phyloP scores from a whole-genome alignment of 2,113 vertebrate species.

The Fregata magnificens region DNA sequence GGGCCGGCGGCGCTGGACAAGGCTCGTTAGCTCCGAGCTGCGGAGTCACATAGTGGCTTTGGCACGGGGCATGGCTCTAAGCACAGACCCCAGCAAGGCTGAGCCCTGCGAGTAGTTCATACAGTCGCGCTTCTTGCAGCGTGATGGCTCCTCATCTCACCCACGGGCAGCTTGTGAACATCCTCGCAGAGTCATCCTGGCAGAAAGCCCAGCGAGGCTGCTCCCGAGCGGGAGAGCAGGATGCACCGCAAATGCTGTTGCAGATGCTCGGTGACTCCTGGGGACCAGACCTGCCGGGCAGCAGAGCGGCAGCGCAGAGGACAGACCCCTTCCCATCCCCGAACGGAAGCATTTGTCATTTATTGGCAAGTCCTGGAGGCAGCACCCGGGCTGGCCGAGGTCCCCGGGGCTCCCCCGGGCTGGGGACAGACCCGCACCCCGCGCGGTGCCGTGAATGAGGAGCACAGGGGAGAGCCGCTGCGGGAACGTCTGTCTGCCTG shows the following conservation, averaged over 20 bases:
- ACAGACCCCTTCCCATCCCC: neutral
- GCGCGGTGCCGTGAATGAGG: fast-evolving
- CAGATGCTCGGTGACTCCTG: neutral
- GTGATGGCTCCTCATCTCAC: fast-evolving
- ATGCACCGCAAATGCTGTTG: fast-evolving
- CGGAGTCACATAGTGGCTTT: fast-evolving
- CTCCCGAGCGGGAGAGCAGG: fast-evolving
- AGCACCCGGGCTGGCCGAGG: neutral
- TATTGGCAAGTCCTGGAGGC: neutral
- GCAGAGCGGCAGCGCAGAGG: fast-evolving
- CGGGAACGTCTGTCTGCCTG: neutral
- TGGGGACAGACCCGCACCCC: neutral
- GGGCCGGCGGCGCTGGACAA: fast-evolving
- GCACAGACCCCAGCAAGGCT: neutral
- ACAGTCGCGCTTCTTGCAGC: neutral
- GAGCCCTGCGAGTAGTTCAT: neutral
- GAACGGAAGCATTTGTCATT: fast-evolving
- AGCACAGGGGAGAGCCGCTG: neutral
- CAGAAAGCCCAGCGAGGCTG: neutral
- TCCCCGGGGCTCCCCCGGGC: neutral
- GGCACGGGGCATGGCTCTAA: fast-evolving
- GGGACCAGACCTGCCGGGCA: neutral
- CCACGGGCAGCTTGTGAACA: fast-evolving
- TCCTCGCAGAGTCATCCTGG: fast-evolving
- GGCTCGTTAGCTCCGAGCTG: neutral